Conservation (phyloP, 2,797 vertebrate genomes). For the Parambassis ranga region DNA sequence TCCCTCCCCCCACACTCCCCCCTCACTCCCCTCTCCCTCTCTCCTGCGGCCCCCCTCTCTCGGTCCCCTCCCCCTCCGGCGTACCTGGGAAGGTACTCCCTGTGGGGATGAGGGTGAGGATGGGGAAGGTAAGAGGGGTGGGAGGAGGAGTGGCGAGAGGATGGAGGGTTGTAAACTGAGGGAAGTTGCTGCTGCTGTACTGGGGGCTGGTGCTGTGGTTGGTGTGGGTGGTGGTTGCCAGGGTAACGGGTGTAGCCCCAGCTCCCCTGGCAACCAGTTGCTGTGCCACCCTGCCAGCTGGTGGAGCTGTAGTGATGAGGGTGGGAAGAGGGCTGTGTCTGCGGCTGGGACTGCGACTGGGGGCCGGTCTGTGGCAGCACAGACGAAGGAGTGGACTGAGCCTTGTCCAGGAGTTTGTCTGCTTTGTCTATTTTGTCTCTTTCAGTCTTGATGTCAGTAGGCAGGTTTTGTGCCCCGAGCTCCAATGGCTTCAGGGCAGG, state of each 20-base stretch:
- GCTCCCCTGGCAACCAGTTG: conserved; percentile 79
- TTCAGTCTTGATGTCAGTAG: conserved; percentile 78
- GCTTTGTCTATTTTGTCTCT: conserved; percentile 82
- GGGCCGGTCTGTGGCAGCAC: conserved; percentile 77
- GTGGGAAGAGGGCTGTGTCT: conserved; percentile 74
- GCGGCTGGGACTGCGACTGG: conserved; percentile 79
- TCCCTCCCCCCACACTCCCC: conserved; percentile 80
- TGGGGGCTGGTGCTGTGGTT: conserved; percentile 79
- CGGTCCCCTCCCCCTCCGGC: conserved; percentile 74
- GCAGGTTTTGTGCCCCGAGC: conserved; percentile 75
- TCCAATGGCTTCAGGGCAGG: conserved; percentile 84
- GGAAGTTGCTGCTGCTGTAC: conserved; percentile 85
- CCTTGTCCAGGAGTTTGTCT: conserved; percentile 78
- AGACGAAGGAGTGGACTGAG: conserved; percentile 77
- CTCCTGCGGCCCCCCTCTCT: conserved; percentile 75
- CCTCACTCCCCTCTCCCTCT: conserved; percentile 74
- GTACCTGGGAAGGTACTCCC: conserved; percentile 85
- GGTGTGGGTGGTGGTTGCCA: conserved; percentile 80
- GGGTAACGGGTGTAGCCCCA: conserved; percentile 84
- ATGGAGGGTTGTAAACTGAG: conserved; percentile 84
- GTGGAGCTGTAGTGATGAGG: conserved; percentile 90
- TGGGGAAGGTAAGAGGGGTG: conserved; percentile 82
- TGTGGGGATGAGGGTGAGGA: conserved; percentile 79
- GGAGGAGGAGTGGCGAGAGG: conserved; percentile 80
- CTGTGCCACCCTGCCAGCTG: conserved; percentile 82